Evolutionary conservation across 2,797 vertebrate species (phyloP).

Genomic region (Lepilemur ruficaudatus): DNA sequence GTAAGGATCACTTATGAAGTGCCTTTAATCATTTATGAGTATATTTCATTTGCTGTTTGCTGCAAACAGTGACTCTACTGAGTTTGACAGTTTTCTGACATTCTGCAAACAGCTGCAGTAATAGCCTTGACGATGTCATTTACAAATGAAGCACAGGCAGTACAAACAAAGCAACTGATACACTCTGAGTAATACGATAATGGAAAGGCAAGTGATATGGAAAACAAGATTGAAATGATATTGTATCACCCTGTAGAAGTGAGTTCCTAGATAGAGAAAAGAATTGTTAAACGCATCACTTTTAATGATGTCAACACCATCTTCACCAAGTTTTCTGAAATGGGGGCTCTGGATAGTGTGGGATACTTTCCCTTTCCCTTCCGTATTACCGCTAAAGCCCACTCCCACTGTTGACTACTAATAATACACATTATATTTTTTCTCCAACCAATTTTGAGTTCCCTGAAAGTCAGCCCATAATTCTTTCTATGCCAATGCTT

Average conservation of each 20-base stretch:
- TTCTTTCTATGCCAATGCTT: background rate
- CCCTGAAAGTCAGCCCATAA: background rate
- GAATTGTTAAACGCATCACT: background rate
- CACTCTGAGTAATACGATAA: conserved; percentile 77
- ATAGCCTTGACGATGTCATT: conserved; percentile 79
- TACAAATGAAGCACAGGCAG: conserved; percentile 71
- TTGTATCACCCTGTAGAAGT: conserved; percentile 45
- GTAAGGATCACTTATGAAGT: conserved; percentile 61
- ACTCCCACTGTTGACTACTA: background rate
- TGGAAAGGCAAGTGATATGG: conserved; percentile 70
- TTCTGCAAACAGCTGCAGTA: conserved; percentile 76
- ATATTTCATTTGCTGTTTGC: conserved; percentile 75
- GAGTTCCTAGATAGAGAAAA: conserved; percentile 63
- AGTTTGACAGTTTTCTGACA: conserved; percentile 75
- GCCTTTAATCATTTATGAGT: conserved; percentile 79
- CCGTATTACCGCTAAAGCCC: background rate
- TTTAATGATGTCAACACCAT: background rate
- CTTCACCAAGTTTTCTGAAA: background rate
- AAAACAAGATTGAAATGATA: conserved; percentile 69
- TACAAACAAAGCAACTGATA: conserved; percentile 65
- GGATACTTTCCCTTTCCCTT: background rate
- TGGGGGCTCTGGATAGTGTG: background rate
- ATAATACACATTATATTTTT: background rate
- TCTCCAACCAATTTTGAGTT: background rate
- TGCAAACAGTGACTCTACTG: conserved; percentile 67